phyloP scores from a whole-genome alignment of 2,113 vertebrate species.

The Camarhynchus parvulus region DNA sequence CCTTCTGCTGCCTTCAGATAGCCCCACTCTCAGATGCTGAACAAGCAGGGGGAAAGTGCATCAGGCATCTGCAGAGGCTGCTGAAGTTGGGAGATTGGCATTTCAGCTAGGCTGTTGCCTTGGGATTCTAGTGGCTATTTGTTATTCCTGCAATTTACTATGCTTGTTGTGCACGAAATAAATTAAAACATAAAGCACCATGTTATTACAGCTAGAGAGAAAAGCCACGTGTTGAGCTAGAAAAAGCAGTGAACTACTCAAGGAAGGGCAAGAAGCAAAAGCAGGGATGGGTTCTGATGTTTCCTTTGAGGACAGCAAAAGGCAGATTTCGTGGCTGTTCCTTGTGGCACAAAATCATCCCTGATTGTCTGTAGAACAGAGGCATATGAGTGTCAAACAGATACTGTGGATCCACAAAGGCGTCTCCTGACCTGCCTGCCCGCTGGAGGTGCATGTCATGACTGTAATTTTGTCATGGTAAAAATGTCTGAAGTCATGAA shows the following conservation, averaged over 20 bases:
- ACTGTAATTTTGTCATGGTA: slow-evolving; percentile 48
- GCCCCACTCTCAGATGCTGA: neutral
- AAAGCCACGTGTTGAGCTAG: neutral
- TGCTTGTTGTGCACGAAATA: neutral
- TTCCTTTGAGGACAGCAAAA: slow-evolving; percentile 48
- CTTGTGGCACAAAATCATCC: slow-evolving; percentile 67
- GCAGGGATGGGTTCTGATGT: neutral
- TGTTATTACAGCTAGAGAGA: neutral
- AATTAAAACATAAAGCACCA: neutral
- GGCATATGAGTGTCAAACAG: slow-evolving; percentile 54
- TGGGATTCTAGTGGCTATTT: neutral
- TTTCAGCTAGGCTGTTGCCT: neutral
- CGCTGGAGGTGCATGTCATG: slow-evolving; percentile 36
- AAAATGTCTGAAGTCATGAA: slow-evolving; percentile 54
- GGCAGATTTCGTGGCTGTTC: slow-evolving; percentile 46
- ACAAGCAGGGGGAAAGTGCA: slow-evolving; percentile 23
- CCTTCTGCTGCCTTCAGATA: neutral
- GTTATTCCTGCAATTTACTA: neutral
- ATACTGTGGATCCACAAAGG: slow-evolving; percentile 9
- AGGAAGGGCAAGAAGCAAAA: neutral
- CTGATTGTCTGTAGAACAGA: slow-evolving; percentile 51
- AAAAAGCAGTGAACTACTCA: neutral
- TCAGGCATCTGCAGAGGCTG: neutral
- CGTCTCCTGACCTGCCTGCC: slow-evolving; percentile 42
- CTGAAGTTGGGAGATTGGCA: neutral